A percentile compares a stretch with the other conserved stretches of the same genome.
Conservation (phyloP, 37 sponge, comb jelly and placozoan species). For the Axinella damicornis region DNA sequence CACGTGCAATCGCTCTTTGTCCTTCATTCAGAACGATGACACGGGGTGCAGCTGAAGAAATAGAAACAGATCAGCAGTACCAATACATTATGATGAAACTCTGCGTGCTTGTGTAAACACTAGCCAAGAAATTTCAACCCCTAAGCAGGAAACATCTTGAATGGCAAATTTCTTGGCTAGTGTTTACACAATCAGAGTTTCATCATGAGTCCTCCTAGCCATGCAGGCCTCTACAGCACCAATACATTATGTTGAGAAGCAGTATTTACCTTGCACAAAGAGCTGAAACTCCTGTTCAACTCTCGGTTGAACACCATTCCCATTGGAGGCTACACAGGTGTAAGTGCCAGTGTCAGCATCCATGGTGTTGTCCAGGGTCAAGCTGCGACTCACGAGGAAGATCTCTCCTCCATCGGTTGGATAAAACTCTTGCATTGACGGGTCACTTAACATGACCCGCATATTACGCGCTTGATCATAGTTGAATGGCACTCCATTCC, state of each 20-base stretch:
- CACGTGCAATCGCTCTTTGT: background rate
- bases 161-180: no score
- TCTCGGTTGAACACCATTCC: background rate
- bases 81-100: no score
- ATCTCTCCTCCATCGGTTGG: background rate
- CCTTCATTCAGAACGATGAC: no score
- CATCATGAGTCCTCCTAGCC: no score
- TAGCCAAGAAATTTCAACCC: no score
- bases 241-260: no score
- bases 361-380: constrained; percentile 14
- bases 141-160: no score
- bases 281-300: constrained; percentile 13
- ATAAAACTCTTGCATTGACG: background rate
- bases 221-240: no score
- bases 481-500: background rate
- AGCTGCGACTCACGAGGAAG: constrained; percentile 22
- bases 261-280: constrained; percentile 53
- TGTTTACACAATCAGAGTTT: no score
- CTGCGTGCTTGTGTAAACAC: no score
- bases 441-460: background rate
- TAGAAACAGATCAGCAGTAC: no score
- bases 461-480: background rate
- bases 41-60: no score
- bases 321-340: constrained; percentile 41
- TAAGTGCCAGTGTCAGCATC: background rate